phyloP scores from a whole-genome alignment of 2,113 vertebrate species.

The Panurus biarmicus region DNA sequence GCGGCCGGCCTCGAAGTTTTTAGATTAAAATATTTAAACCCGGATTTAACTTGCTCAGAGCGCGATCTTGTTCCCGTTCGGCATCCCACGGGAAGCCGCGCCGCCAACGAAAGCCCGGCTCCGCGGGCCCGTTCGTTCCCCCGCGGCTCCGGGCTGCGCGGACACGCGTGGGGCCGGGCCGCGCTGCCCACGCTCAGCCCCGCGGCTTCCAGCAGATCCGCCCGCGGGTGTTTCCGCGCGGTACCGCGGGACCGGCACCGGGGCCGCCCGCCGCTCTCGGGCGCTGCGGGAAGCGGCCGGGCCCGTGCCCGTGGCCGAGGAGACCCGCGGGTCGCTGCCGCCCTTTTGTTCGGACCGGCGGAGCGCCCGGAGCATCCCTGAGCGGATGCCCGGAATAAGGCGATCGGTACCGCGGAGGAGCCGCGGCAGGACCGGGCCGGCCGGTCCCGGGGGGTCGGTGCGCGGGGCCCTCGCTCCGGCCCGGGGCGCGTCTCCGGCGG shows the following conservation, averaged over 20 bases:
- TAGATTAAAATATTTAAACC: conserved; percentile 37
- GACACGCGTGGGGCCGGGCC: background rate
- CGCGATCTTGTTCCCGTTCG: background rate
- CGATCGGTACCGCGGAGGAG: no score
- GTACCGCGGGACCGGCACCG: background rate
- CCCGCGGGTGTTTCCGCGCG: background rate
- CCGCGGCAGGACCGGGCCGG: no score
- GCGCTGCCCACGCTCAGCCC: no score
- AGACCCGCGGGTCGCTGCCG: background rate
- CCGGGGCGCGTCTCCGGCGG: no score
- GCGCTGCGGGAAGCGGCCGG: background rate
- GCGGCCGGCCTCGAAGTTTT: conserved; percentile 31
- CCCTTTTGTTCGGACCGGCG: background rate
- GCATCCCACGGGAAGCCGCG: conserved; percentile 19
- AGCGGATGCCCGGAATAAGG: no score
- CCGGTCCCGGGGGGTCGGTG: no score
- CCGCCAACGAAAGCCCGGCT: background rate
- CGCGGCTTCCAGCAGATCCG: no score
- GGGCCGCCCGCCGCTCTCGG: background rate
- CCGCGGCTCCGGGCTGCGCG: background rate
- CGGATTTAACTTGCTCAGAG: conserved; percentile 33
- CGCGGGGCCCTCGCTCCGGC: no score
- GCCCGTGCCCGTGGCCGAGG: background rate
- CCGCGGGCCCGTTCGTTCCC: background rate
- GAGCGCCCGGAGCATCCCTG: background rate